Percentiles rank a stretch among this genome's conserved stretches.
Evolutionary conservation across 2,888 invertebrate genomes (phyloP).

Genomic region (Tipula lateralis): DNA sequence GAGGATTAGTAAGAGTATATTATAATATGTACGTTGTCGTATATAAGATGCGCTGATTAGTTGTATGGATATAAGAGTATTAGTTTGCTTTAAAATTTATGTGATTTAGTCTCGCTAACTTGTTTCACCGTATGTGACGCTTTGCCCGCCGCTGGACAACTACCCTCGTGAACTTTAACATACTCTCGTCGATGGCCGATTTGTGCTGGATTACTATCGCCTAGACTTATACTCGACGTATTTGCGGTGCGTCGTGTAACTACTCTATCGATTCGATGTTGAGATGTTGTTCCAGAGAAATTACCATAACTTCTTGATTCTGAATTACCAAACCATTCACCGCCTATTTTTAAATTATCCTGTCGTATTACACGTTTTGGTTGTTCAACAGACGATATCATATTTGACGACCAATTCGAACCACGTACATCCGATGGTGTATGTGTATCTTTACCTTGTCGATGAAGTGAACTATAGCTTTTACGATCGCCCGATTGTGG

Average conservation of each 20-base stretch:
- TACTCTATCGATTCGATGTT: slow-evolving; percentile 38
- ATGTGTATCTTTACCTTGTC: slow-evolving; percentile 56
- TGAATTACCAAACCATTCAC: slow-evolving; percentile 68
- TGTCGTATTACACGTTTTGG: slow-evolving; percentile 58
- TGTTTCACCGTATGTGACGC: slow-evolving; percentile 42
- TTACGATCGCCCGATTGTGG: slow-evolving; percentile 66
- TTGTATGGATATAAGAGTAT: no score
- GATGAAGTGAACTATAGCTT: slow-evolving; percentile 74
- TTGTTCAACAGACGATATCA: slow-evolving; percentile 55
- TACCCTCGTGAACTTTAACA: slow-evolving; percentile 62
- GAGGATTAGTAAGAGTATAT: background rate
- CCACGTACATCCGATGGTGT: slow-evolving; percentile 48
- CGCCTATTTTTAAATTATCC: slow-evolving; percentile 68
- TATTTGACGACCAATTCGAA: slow-evolving; percentile 50
- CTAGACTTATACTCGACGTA: slow-evolving; percentile 69
- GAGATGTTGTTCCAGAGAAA: slow-evolving; percentile 49
- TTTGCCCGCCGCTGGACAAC: slow-evolving; percentile 66
- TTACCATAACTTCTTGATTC: slow-evolving; percentile 67
- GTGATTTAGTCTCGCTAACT: slow-evolving; percentile 75
- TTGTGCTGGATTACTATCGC: slow-evolving; percentile 56
- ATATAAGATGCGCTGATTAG: background rate
- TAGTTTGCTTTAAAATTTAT: slow-evolving; percentile 69
- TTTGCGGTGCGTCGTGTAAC: slow-evolving; percentile 55
- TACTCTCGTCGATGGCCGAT: slow-evolving; percentile 73
- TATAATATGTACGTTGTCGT: background rate